phyloP scores from a whole-genome alignment of 2,888 invertebrate genomes.

The Sclerodermus sp. region DNA sequence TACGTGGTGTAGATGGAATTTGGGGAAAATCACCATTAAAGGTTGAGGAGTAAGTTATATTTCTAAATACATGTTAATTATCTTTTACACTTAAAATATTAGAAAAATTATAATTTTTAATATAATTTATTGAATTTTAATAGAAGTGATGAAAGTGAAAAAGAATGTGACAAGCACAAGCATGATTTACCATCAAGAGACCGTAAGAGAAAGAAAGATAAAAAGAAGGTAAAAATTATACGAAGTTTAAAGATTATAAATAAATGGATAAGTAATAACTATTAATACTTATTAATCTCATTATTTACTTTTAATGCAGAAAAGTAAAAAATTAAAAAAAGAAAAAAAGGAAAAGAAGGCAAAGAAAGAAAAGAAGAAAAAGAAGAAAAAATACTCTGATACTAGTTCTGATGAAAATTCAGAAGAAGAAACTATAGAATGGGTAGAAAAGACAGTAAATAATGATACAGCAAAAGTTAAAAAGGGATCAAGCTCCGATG shows the following conservation, averaged over 20 bases:
- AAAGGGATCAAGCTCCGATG: constrained; percentile 53
- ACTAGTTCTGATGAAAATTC: constrained; percentile 37
- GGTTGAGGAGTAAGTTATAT: constrained; percentile 63
- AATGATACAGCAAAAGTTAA: constrained; percentile 37
- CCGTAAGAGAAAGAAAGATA: constrained; percentile 57
- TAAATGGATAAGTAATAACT: no score
- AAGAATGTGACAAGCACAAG: constrained; percentile 46
- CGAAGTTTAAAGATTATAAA: no score
- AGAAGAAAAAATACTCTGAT: constrained; percentile 59
- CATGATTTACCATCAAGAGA: constrained; percentile 60
- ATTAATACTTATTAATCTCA: background rate
- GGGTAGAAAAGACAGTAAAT: constrained; percentile 50
- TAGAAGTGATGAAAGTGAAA: constrained; percentile 55
- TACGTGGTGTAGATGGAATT: constrained; percentile 67
- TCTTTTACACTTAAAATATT: background rate
- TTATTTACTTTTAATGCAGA: constrained; percentile 27
- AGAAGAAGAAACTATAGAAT: constrained; percentile 37
- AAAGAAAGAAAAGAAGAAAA: constrained; percentile 64
- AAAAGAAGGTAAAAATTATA: constrained; percentile 51
- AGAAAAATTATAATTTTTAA: background rate
- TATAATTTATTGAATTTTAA: no score
- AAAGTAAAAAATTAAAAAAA: constrained; percentile 60
- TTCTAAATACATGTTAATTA: background rate
- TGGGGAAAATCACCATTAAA: constrained; percentile 78
- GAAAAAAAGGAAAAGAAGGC: constrained; percentile 59